Conservation (phyloP, 1,140 invertebrate genomes). For the Brachionus plicatilis region DNA sequence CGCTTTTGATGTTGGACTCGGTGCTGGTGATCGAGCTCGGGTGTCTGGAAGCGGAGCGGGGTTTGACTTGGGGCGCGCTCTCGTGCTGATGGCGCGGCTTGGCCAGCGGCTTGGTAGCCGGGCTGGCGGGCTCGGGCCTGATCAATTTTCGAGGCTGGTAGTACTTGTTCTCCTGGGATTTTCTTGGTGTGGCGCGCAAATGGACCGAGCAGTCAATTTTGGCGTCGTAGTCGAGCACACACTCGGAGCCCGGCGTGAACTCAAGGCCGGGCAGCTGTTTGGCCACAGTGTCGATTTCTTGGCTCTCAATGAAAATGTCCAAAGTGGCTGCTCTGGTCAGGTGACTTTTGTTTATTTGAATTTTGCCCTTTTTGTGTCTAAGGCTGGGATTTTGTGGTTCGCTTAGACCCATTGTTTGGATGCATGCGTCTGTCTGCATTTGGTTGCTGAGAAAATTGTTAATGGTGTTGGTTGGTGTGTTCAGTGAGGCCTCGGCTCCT, state of each 20-base stretch:
- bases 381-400: conserved; percentile 19
- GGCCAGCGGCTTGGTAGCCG: background rate
- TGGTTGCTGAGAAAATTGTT: background rate
- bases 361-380: conserved; percentile 23
- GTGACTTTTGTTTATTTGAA: conserved; percentile 21
- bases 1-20: conserved; percentile 4
- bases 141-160: background rate
- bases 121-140: background rate
- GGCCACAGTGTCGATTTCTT: background rate
- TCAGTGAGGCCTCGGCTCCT: background rate
- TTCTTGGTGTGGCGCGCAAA: background rate
- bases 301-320: background rate
- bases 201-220: background rate
- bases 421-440: conserved; percentile 6
- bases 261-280: background rate
- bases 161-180: background rate
- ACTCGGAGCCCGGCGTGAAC: background rate
- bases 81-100: background rate
- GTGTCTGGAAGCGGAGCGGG: background rate
- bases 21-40: background rate
- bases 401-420: conserved; percentile 26
- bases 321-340: background rate
- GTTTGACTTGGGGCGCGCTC: background rate
- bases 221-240: background rate
- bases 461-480: background rate